Percentiles rank a stretch among this genome's conserved stretches.
Evolutionary conservation across 2,888 invertebrate species (phyloP).

Genomic region (Crematogaster levior): DNA sequence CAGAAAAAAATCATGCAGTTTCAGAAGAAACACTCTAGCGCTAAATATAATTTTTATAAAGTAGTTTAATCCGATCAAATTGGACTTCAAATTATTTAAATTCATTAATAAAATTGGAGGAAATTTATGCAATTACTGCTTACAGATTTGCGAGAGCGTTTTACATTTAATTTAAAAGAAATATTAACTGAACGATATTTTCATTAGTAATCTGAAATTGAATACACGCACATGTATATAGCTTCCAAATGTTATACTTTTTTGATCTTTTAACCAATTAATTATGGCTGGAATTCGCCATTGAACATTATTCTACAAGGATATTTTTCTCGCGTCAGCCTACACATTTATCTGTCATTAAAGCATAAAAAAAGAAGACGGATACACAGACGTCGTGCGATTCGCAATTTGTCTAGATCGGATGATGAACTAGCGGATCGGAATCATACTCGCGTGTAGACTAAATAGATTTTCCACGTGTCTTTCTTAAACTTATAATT

Average conservation of each 20-base stretch:
- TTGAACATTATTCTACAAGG: not conserved
- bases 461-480: constrained; percentile 33
- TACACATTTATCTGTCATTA: not conserved
- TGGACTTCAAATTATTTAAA: too few relatives aligned
- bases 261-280: not conserved
- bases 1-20: not conserved
- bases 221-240: not conserved
- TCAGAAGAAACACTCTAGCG: too few relatives aligned
- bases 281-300: not conserved
- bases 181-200: not conserved
- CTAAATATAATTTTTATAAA: too few relatives aligned
- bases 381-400: not conserved
- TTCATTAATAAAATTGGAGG: not conserved
- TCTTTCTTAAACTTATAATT: constrained; percentile 36
- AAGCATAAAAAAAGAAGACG: not conserved
- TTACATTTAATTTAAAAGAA: not conserved
- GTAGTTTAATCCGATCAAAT: too few relatives aligned
- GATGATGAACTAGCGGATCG: not conserved
- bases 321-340: not conserved
- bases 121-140: not conserved
- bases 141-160: not conserved
- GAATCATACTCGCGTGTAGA: constrained; percentile 2
- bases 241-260: not conserved
- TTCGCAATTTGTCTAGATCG: not conserved
- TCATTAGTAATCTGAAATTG: not conserved